Evolutionary conservation across 2,888 invertebrate genomes (phyloP).

Genomic region (Amiota minor): DNA sequence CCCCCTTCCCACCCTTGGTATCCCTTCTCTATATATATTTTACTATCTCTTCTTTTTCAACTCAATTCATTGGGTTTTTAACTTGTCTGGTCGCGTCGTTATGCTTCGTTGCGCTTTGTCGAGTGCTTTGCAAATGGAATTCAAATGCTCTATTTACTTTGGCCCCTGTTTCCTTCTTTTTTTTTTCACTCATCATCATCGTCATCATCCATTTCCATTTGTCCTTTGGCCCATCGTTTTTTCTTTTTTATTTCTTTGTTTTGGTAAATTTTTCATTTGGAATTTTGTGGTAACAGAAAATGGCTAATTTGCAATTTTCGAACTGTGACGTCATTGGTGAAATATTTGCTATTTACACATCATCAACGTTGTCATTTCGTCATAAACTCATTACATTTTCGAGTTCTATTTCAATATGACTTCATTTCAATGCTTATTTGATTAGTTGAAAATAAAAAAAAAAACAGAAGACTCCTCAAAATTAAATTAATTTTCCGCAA

Average conservation of each 20-base stretch:
- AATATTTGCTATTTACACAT: conserved; percentile 11
- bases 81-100: neutral
- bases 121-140: conserved; percentile 22
- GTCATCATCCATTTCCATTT: conserved; percentile 29
- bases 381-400: neutral
- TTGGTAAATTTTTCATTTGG: conserved; percentile 44
- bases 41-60: neutral
- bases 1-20: too few relatives aligned
- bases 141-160: conserved; percentile 24
- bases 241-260: conserved; percentile 33
- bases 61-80: conserved; percentile 1
- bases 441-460: neutral
- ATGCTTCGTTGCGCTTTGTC: conserved; percentile 2
- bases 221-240: conserved; percentile 37
- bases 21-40: neutral
- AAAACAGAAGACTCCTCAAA: too few relatives aligned
- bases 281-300: conserved; percentile 31
- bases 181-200: neutral
- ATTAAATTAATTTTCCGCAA: too few relatives aligned
- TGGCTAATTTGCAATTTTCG: conserved; percentile 49
- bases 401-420: conserved; percentile 1
- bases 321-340: conserved; percentile 16
- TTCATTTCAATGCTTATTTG: conserved; percentile 11
- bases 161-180: neutral
- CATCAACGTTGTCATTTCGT: conserved; percentile 4